Conservation (phyloP, 1,140 invertebrate species). For the Drosophila sechellia region DNA sequence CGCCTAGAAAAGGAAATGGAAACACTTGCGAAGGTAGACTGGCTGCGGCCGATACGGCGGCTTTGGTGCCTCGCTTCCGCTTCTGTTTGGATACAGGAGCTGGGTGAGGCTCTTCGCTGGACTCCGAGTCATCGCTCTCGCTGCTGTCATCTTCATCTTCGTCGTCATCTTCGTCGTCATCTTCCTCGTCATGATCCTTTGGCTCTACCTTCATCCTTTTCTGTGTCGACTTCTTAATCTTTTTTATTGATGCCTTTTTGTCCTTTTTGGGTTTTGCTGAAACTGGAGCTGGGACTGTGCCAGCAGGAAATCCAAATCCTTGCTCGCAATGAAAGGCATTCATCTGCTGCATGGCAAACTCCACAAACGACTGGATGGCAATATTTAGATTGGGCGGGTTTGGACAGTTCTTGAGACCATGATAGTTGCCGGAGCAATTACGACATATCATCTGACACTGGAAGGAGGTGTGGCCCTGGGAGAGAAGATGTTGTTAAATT, state of each 20-base stretch:
- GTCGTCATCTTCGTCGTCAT: slow-evolving; percentile 27
- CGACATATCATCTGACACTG: slow-evolving; percentile 79
- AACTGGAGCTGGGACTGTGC: background rate
- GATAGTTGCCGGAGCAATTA: slow-evolving; percentile 70
- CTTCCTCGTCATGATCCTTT: slow-evolving; percentile 54
- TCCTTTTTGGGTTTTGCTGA: slow-evolving; percentile 55
- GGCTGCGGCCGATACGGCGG: background rate
- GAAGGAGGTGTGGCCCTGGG: slow-evolving; percentile 73
- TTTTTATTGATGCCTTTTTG: slow-evolving; percentile 15
- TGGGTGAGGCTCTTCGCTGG: slow-evolving; percentile 44
- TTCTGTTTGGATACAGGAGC: slow-evolving; percentile 32
- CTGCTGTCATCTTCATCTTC: slow-evolving; percentile 36
- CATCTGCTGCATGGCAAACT: slow-evolving; percentile 76
- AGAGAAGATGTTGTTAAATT: background rate
- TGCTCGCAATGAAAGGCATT: slow-evolving; percentile 55
- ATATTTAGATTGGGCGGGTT: slow-evolving; percentile 68
- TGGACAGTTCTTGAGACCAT: slow-evolving; percentile 68
- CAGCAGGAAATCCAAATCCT: slow-evolving; percentile 53
- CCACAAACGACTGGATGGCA: slow-evolving; percentile 69
- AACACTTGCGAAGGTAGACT: slow-evolving; percentile 46
- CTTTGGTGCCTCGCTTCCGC: slow-evolving; percentile 52
- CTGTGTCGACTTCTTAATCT: slow-evolving; percentile 35
- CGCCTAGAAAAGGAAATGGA: slow-evolving; percentile 57
- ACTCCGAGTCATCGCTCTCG: slow-evolving; percentile 51
- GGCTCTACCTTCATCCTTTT: slow-evolving; percentile 61